Base-by-base conservation (phyloP, 2,888 invertebrate genomes). In the Calameuta pallipes region DNA sequence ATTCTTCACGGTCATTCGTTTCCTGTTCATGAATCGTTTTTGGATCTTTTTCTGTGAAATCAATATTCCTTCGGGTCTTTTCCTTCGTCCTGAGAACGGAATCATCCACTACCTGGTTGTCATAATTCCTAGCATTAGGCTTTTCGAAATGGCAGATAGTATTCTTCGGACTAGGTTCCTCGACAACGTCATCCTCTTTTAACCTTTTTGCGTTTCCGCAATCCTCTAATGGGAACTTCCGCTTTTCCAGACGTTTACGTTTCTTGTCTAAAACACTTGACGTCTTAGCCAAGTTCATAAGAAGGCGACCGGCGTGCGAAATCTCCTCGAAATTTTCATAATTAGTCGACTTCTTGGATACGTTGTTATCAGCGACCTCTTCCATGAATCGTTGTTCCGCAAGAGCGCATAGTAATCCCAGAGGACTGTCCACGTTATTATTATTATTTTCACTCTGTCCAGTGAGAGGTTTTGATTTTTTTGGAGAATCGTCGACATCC, bases 371-470 rank as follows among this genome's bases (percentile, higher is more conserved):
- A 1, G 91, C 93, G 1, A 94, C 95, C 90, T 97, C 97, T 87
- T 96, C 96, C 92, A 95, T 94, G 82, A 97, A 95, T 83, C 96
- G 93, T 88, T 97, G 97, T 88, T 97, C 97, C 0, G 97, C 97
- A 80, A 97, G 92, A 12, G 97, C 97, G 90, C 97, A 97, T 36
- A 97, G 91, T 56, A 97, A 90, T 77, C 96, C 96, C 30, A 97
- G 92, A 0, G 89, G 89, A 79, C 89, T 90, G 75, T 89, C 88
- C 4, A 90, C 88, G 88, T 92, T 85, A 92, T 93, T 69, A 85
- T 89, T 84, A 91, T 93, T 71, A 90, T 89, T 84, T 82, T 94
- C 93, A 73, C 91, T 91, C 79, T 93, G 93, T 0, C 83, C 87
- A n/a, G 82, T 81, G 68, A 85, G 82, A 1, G 84, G 15, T 31